Conservation (phyloP, 2,113 vertebrate genomes). For the Embiotoca jacksoni region DNA sequence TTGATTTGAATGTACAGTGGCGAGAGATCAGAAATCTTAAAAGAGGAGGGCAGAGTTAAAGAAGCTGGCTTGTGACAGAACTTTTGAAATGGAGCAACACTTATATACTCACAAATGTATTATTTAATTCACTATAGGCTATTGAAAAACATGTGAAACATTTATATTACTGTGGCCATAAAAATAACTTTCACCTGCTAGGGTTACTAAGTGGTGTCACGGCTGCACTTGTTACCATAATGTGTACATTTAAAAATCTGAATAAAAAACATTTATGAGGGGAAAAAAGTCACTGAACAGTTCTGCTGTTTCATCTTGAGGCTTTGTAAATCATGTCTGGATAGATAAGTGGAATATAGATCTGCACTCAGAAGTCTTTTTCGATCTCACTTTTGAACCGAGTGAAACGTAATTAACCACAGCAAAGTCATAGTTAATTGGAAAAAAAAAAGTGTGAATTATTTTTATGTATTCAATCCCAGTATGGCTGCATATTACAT, state of each 20-base stretch:
- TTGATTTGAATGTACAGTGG: slow-evolving; percentile 29
- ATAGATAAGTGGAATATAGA: slow-evolving; percentile 66
- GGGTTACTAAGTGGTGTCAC: slow-evolving; percentile 11
- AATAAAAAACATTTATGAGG: background rate
- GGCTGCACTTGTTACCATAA: slow-evolving; percentile 27
- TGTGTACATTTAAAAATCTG: slow-evolving; percentile 15
- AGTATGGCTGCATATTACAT: slow-evolving; percentile 57
- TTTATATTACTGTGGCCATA: background rate
- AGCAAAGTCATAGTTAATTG: slow-evolving; percentile 76
- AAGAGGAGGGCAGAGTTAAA: slow-evolving; percentile 2
- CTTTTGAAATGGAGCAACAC: slow-evolving; percentile 2
- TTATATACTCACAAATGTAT: background rate
- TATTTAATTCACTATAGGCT: background rate
- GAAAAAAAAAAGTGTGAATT: slow-evolving; percentile 58
- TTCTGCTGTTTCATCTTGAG: slow-evolving; percentile 57
- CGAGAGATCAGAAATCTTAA: background rate
- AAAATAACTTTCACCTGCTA: background rate
- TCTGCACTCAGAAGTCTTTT: slow-evolving; percentile 55
- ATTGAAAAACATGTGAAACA: background rate
- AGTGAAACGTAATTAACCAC: slow-evolving; percentile 73
- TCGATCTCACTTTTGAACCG: slow-evolving; percentile 59
- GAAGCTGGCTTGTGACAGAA: background rate
- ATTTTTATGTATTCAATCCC: slow-evolving; percentile 72
- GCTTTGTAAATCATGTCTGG: slow-evolving; percentile 63
- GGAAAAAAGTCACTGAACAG: slow-evolving; percentile 34